phyloP scores from a whole-genome alignment of 2,797 vertebrate genomes.

The Pseudomugil gertrudae region DNA sequence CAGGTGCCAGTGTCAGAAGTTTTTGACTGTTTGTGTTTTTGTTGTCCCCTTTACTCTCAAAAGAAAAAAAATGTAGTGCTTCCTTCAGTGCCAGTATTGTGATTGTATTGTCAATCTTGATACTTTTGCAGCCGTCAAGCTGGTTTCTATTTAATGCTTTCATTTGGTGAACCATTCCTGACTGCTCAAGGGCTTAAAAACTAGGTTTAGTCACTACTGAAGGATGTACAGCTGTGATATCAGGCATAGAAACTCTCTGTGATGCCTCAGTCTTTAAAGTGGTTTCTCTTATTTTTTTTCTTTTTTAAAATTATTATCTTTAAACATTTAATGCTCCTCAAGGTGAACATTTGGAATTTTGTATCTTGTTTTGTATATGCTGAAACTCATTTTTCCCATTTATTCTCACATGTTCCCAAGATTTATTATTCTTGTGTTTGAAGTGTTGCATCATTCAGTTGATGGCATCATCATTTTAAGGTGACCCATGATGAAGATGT shows the following conservation, averaged over 20 bases:
- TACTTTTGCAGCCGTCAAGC: conserved; percentile 62
- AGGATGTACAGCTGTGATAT: conserved; percentile 46
- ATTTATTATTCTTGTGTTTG: conserved; percentile 25
- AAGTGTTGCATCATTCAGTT: conserved; percentile 33
- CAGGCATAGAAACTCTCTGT: conserved; percentile 47
- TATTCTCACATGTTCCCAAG: conserved; percentile 52
- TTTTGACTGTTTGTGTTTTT: conserved; percentile 10
- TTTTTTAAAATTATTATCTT: conserved; percentile 68
- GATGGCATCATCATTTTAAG: conserved; percentile 35
- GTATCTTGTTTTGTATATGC: not conserved
- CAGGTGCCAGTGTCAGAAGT: not conserved
- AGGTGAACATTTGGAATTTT: conserved; percentile 29
- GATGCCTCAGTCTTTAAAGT: conserved; percentile 72
- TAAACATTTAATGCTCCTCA: conserved; percentile 62
- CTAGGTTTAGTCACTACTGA: conserved; percentile 52
- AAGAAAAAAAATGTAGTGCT: conserved; percentile 14
- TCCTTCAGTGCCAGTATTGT: conserved; percentile 27
- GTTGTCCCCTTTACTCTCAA: conserved; percentile 11
- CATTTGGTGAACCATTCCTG: conserved; percentile 55
- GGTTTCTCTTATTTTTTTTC: conserved; percentile 49
- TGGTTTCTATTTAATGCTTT: conserved; percentile 54
- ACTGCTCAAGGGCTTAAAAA: conserved; percentile 63
- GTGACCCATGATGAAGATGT: conserved; percentile 43
- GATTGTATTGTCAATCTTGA: conserved; percentile 68
- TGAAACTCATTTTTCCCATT: conserved; percentile 7